phyloP scores from a whole-genome alignment of 2,113 vertebrate species.

The Delphinus delphis region DNA sequence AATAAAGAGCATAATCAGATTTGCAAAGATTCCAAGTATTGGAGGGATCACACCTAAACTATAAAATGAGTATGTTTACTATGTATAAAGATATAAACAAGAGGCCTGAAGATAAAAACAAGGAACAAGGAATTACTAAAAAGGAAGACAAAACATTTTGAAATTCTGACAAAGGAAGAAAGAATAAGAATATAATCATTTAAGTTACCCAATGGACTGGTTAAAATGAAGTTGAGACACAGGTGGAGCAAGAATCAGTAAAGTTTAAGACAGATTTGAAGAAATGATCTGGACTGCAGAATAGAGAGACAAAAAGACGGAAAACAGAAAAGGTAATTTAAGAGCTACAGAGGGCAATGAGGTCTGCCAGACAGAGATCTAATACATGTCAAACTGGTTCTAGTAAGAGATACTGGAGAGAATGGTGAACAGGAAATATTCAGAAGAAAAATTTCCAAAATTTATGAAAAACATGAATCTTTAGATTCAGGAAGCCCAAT shows the following conservation, averaged over 20 bases:
- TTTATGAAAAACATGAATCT: neutral
- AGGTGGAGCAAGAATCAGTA: neutral
- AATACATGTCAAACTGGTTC: neutral
- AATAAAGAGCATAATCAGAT: neutral
- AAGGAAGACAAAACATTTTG: neutral
- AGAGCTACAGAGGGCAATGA: neutral
- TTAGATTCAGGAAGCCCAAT: neutral
- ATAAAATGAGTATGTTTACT: neutral
- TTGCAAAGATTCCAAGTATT: neutral
- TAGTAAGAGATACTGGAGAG: neutral
- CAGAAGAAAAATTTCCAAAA: neutral
- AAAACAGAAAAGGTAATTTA: neutral
- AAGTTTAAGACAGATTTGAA: neutral
- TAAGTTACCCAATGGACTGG: neutral
- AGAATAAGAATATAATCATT: neutral
- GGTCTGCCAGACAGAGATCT: neutral
- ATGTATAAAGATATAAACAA: neutral
- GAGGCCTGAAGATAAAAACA: neutral
- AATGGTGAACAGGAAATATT: neutral
- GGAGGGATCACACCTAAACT: neutral
- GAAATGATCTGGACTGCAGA: neutral
- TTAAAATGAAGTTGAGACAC: conserved; percentile 14
- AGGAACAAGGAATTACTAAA: neutral
- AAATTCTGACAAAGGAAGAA: neutral
- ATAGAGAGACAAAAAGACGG: neutral